Evolutionary conservation across 2,888 invertebrate species (phyloP), one percentile per base, ranked within the genome.

Genomic region (Oligia fasciuncula): DNA sequence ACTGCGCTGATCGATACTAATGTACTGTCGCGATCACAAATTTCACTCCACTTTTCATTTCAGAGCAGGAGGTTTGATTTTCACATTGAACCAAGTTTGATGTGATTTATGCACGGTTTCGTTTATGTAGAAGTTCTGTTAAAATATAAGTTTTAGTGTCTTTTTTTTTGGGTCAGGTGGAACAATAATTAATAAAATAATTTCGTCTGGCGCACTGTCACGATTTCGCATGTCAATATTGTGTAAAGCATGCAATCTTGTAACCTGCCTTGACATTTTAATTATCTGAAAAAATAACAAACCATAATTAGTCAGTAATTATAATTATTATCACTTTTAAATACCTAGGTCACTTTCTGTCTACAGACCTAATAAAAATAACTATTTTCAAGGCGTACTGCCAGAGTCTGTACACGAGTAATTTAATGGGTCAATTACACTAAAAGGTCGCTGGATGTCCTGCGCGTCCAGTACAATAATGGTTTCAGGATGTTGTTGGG

Each of bases 1-100:
- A 4, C 67, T 75, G 75, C 81, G 81, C 81, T 54, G 81, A 54
- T 74, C 79, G 75, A 81, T 81, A 46, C 9, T 23, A n/a, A 62
- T 40, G 79, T 80, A 80, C 80, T 35, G 62, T 54, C 76, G 40
- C 35, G 14, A 40, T 11, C 67, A 68, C 23, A 74, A 54, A 62
- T 67, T 11, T 73, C 35, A 46, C 2, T 35, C 54, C 35, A 46
- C 13, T 54, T n/a, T 17, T 51, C 35, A 17, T 43, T 70, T n/a
- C n/a, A 11, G 4, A 43, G 13, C 1, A 0, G 8, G 19, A 23
- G 3, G 1, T 13, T 2, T 23, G 4, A 35, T 46, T n/a, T 40
- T 57, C 19, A n/a, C 4, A n/a, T 9, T 65, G 9, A 2, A 9
- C 4, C 5, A 14, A 17, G 13, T 62, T 78, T 1, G 43, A 54